Evolutionary conservation across 2,113 vertebrate genomes (phyloP).

Genomic region (Buteo buteo): DNA sequence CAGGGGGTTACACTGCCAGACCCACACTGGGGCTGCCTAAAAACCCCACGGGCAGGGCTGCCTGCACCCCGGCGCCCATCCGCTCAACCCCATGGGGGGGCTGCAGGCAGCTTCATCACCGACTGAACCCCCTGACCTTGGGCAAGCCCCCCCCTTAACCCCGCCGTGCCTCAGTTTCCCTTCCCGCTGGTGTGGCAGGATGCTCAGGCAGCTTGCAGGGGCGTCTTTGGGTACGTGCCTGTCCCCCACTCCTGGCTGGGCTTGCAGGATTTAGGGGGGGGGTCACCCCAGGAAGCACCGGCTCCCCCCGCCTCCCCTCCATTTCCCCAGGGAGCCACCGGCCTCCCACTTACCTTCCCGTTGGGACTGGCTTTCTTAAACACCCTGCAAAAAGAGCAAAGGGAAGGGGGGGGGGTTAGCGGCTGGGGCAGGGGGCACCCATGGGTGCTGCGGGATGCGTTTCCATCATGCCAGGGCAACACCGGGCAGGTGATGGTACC

Average conservation of each 20-base stretch:
- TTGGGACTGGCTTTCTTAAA: constrained; percentile 93
- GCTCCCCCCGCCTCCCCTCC: accelerated
- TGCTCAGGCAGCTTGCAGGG: background rate
- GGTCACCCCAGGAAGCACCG: background rate
- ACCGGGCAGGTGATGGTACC: background rate
- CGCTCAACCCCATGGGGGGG: background rate
- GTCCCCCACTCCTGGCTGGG: accelerated
- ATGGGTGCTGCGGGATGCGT: background rate
- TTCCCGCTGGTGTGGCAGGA: background rate
- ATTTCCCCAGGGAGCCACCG: background rate
- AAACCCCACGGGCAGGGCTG: background rate
- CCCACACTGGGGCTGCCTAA: background rate
- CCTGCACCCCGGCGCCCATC: background rate
- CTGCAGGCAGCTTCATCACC: background rate
- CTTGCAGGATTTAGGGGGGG: background rate
- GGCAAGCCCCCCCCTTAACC: background rate
- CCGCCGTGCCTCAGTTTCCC: background rate
- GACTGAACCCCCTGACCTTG: background rate
- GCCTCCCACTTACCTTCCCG: constrained; percentile 55
- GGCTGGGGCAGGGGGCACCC: background rate
- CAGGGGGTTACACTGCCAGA: background rate
- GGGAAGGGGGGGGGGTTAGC: background rate
- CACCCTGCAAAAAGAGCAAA: constrained; percentile 75
- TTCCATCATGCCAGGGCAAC: background rate
- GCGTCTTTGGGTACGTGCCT: background rate